Evolutionary conservation across 37 sponge, comb jelly and placozoan genomes (phyloP), one percentile per base, ranked within the genome.

Genomic region (Geodia barretti): DNA sequence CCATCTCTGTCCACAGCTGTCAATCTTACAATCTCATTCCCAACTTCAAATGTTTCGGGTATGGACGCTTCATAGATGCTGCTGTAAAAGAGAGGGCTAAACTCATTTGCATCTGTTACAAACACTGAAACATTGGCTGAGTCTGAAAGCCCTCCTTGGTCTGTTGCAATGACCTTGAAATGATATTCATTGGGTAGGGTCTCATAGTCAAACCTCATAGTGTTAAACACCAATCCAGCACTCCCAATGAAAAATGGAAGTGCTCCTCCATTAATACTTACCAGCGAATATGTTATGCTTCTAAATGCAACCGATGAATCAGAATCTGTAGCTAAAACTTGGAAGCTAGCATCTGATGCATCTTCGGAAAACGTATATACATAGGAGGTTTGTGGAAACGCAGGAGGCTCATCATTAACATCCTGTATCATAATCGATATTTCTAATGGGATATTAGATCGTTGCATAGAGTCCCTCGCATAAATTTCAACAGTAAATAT

Each of bases 81-180:
- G 4, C 39, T 9, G 4, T 62, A 42, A 84, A 89, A 89, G 32
- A 24, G 5, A 0, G 90, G 90, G 21, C 36, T 1, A 75, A 76
- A 84, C 23, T 89, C 84, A 74, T 89, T 89, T 62, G 73, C 68
- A 58, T 89, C 90, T 58, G 31, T 31, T 11, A 89, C 79, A 14
- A 30, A 8, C 19, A 89, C 54, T 20, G 74, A 75, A 28, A 89
- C 77, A 39, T 74, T 66, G 2, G 78, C 78, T 20, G 72, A 78
- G 4, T 65, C 79, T 33, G 73, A 77, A 41, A 70, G 20, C 0
- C 71, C 71, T 41, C 77, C 70, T 26, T 78, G 72, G 41, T 85
- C 86, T 5, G 23, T 32, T n/a, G 86, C 78, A 62, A 62, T 71
- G 32, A 62, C n/a, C 3, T n/a, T 25, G 62, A 85, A 68, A 30